Evolutionary conservation across 1,140 invertebrate genomes (phyloP), one percentile per base, ranked within the genome.

Genomic region (Oncopodura yosiiana): DNA sequence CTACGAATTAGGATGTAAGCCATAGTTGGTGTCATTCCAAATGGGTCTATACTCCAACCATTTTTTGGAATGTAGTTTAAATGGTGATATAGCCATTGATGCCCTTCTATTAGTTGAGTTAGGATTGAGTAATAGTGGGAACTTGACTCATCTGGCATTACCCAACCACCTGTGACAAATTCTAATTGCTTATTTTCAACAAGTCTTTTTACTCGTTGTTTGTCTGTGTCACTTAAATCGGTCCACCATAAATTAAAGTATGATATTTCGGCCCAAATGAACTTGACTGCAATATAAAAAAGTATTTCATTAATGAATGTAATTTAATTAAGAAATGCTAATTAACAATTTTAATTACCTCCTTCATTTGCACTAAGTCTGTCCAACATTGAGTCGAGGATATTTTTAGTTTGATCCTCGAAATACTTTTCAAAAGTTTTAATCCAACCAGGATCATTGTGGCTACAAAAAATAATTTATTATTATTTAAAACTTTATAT

Each of bases 381-480:
- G 0, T 77, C 75, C 14, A 94, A 75, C 78, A 96, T 88, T 69
- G 89, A 90, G 62, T 89, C 83, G 42, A 98, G 77, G 69, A 98
- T 97, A 53, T 83, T 79, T 61, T 81, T 82, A 0, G 92, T 94
- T 70, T 94, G 86, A 38, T 80, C 77, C 26, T 78, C 71, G 69
- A 89, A 97, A 70, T 98, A 99, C 44, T 87, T 83, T 60, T 95
- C 92, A 70, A 95, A 91, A 0, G 94, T 98, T 69, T 89, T 90
- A 14, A 95, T 76, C 95, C 95, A 98, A 34, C 94, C 85, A 51
- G 94, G 93, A 79, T 99, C 95, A 70, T 94, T 94, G 67, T 99
- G 95, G 0, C 93, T n/a, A n/a, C n/a, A n/a, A n/a, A n/a, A n/a
- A n/a, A n/a, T n/a, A n/a, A n/a, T n/a, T n/a, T n/a, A n/a, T n/a